These are phyloP conservation scores for Drosophila limbata DNA, from an alignment of 2,888 invertebrate genomes.

Conservation along the genomic window DNA sequence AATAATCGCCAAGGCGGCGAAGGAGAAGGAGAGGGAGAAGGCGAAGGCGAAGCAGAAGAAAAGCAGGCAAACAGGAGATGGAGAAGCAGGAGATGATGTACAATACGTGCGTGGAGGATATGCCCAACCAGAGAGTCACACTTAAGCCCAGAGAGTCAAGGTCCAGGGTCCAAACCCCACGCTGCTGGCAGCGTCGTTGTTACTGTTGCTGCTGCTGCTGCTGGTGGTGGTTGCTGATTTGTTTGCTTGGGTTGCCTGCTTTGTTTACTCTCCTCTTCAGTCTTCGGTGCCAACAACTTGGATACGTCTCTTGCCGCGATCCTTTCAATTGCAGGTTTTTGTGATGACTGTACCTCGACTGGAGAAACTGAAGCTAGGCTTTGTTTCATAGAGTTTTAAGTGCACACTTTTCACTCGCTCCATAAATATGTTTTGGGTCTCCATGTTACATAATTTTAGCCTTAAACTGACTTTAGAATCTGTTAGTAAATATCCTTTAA, in stretches of 20 bases:
- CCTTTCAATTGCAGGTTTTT: slow-evolving; percentile 41
- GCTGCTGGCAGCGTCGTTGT: slow-evolving; percentile 7
- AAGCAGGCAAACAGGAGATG: not conserved
- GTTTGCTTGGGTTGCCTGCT: slow-evolving; percentile 58
- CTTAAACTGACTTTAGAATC: not conserved
- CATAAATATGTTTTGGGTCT: not conserved
- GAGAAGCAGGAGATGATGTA: slow-evolving; percentile 22
- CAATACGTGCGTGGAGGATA: slow-evolving; percentile 70
- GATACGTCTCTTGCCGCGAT: slow-evolving; percentile 50
- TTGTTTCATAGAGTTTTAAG: not conserved
- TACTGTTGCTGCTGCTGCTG: not conserved
- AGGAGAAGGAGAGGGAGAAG: slow-evolving; percentile 24
- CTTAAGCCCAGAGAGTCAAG: slow-evolving; percentile 23
- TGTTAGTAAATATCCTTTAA: not conserved
- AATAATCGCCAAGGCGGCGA: slow-evolving; percentile 65
- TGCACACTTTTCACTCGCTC: not conserved
- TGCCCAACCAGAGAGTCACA: slow-evolving; percentile 23
- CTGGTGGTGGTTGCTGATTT: slow-evolving; percentile 48
- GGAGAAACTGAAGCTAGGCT: slow-evolving; percentile 5
- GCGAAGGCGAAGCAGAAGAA: slow-evolving; percentile 4
- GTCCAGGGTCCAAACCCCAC: slow-evolving; percentile 31
- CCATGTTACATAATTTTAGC: not conserved
- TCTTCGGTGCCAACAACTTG: slow-evolving; percentile 20
- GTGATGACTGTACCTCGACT: slow-evolving; percentile 58
- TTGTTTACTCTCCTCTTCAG: slow-evolving; percentile 45